These are phyloP conservation scores for Blastobasis lacticolella DNA, from an alignment of 2,888 invertebrate genomes.

Conservation along the genomic window DNA sequence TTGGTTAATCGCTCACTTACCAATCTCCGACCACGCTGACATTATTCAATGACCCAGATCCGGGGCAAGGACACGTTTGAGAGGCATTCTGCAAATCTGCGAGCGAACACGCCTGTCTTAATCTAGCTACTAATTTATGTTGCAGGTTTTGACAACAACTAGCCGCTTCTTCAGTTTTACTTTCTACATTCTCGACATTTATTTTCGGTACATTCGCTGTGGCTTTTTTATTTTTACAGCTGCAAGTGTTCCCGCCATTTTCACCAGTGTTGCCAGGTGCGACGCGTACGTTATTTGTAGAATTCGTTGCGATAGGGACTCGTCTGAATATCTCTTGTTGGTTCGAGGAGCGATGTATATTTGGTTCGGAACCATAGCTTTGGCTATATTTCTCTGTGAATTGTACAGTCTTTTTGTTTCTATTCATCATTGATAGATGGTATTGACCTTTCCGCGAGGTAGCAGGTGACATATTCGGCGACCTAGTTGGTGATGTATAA, in stretches of 20 bases:
- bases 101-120: constrained; percentile 51
- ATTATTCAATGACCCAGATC: constrained; percentile 46
- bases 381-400: constrained; percentile 40
- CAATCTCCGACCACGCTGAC: constrained; percentile 26
- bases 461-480: constrained; percentile 46
- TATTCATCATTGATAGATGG: constrained; percentile 53
- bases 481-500: constrained; percentile 41
- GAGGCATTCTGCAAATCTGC: constrained; percentile 42
- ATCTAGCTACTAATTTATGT: constrained; percentile 45
- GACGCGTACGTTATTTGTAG: constrained; percentile 24
- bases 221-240: constrained; percentile 22
- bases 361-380: constrained; percentile 51
- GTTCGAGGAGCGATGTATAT: constrained; percentile 39
- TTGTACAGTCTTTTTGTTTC: constrained; percentile 38
- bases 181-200: constrained; percentile 23
- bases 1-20: constrained; percentile 29
- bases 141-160: constrained; percentile 32
- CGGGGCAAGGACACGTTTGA: constrained; percentile 22
- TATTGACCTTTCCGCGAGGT: constrained; percentile 46
- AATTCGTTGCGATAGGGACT: constrained; percentile 11
- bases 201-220: constrained; percentile 26
- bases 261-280: constrained; percentile 24
- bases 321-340: constrained; percentile 12
- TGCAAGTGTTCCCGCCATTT: constrained; percentile 17
- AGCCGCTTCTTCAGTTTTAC: constrained; percentile 7